Evolutionary conservation across 1,140 invertebrate species (phyloP).

Genomic region (Lordiphosa stackelbergi): DNA sequence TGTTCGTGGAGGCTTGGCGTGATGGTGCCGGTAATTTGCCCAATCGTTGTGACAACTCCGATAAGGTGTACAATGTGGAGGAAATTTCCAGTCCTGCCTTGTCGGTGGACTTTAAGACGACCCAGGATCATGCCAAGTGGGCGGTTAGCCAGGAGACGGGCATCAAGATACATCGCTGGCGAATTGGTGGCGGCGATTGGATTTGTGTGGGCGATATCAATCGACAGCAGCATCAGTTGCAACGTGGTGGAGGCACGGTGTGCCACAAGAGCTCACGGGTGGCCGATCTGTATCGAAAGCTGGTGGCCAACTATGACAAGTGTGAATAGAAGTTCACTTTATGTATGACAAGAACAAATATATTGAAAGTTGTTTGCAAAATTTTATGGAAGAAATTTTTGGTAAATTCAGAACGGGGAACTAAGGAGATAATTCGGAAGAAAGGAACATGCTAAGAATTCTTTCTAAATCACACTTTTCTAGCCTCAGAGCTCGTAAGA

Average conservation of each 20-base stretch:
- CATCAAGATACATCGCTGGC: slow-evolving; percentile 65
- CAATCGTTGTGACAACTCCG: slow-evolving; percentile 81
- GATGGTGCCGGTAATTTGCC: slow-evolving; percentile 86
- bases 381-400: too few species aligned
- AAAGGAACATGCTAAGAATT: too few species aligned
- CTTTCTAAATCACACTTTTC: too few species aligned
- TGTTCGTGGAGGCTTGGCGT: slow-evolving; percentile 92
- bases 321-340: slow-evolving; percentile 19
- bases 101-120: slow-evolving; percentile 83
- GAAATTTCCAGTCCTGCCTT: slow-evolving; percentile 79
- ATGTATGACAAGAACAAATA: too few species aligned
- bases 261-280: slow-evolving; percentile 81
- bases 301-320: slow-evolving; percentile 77
- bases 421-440: too few species aligned
- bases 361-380: too few species aligned
- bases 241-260: slow-evolving; percentile 89
- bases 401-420: too few species aligned
- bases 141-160: slow-evolving; percentile 81
- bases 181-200: slow-evolving; percentile 81
- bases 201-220: slow-evolving; percentile 96
- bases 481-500: too few species aligned
- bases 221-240: slow-evolving; percentile 85
- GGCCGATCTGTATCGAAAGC: slow-evolving; percentile 79
- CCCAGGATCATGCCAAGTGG: slow-evolving; percentile 95
- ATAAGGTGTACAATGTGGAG: slow-evolving; percentile 83